Percentiles rank a stretch among this genome's conserved stretches.
phyloP scores from a whole-genome alignment of 2,888 invertebrate genomes.

The Synergus gifuensis region DNA sequence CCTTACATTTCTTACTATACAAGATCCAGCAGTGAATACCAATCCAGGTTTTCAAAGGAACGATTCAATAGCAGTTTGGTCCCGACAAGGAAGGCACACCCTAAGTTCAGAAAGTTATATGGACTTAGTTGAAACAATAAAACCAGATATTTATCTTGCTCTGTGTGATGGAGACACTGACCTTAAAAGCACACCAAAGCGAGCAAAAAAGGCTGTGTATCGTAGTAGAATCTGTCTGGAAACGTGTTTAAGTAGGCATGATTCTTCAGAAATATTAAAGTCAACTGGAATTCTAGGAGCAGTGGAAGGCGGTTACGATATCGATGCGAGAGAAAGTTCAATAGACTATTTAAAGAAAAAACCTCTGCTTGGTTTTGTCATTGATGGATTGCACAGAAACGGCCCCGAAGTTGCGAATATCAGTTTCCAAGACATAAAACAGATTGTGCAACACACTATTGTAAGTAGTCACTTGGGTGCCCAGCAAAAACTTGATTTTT shows the following conservation, averaged over 20 bases:
- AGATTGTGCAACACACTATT: slow-evolving; percentile 82
- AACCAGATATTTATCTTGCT: slow-evolving; percentile 90
- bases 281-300: slow-evolving; percentile 82
- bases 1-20: slow-evolving; percentile 80
- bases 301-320: slow-evolving; percentile 87
- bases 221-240: slow-evolving; percentile 85
- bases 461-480: slow-evolving; percentile 77
- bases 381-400: slow-evolving; percentile 90
- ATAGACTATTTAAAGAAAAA: slow-evolving; percentile 82
- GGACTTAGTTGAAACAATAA: slow-evolving; percentile 86
- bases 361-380: slow-evolving; percentile 85
- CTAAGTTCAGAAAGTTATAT: slow-evolving; percentile 86
- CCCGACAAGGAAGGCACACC: slow-evolving; percentile 86
- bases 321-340: slow-evolving; percentile 83
- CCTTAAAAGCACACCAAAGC: slow-evolving; percentile 83
- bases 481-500: too few relatives aligned
- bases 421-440: slow-evolving; percentile 79
- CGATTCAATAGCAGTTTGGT: slow-evolving; percentile 87
- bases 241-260: slow-evolving; percentile 84
- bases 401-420: slow-evolving; percentile 82
- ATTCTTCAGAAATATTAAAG: slow-evolving; percentile 80
- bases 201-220: slow-evolving; percentile 85
- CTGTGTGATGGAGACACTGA: slow-evolving; percentile 89
- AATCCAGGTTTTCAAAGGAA: slow-evolving; percentile 87
- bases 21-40: slow-evolving; percentile 85